A percentile compares a stretch with the other conserved stretches of the same genome.
These are phyloP conservation scores for Plagodis dolabraria DNA, from an alignment of 2,888 invertebrate species.

Conservation along the genomic window DNA sequence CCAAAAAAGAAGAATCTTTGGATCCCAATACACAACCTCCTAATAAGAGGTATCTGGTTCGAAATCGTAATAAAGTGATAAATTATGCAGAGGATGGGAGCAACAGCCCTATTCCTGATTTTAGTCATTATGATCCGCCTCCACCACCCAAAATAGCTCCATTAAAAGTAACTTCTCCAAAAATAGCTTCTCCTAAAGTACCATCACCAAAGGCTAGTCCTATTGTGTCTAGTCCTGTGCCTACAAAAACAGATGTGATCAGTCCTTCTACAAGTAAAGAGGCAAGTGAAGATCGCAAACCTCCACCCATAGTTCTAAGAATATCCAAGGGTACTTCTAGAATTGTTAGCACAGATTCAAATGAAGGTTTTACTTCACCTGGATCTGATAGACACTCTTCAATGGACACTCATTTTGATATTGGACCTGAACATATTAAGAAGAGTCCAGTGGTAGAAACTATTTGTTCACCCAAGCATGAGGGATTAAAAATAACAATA, in stretches of 20 bases:
- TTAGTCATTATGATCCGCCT: conserved; percentile 64
- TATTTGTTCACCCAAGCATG: conserved; percentile 80
- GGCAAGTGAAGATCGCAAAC: conserved; percentile 77
- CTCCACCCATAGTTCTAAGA: conserved; percentile 94
- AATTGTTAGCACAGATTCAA: conserved; percentile 87
- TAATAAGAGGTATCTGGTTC: conserved; percentile 78
- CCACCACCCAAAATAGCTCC: conserved; percentile 48
- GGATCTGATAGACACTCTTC: conserved; percentile 81
- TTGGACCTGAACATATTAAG: conserved; percentile 67
- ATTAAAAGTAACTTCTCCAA: conserved; percentile 45
- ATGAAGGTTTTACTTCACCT: conserved; percentile 85
- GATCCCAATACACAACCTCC: conserved; percentile 75
- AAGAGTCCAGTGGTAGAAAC: conserved; percentile 74
- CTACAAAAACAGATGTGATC: conserved; percentile 66
- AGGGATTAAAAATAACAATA: conserved; percentile 81
- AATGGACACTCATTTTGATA: conserved; percentile 75
- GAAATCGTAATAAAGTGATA: conserved; percentile 85
- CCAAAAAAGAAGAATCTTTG: conserved; percentile 72
- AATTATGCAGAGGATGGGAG: conserved; percentile 87
- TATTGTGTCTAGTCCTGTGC: conserved; percentile 66
- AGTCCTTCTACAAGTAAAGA: conserved; percentile 81
- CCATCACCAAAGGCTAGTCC: conserved; percentile 78
- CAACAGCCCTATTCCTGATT: conserved; percentile 80
- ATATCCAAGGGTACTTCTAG: conserved; percentile 92
- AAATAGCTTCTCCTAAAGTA: conserved; percentile 57